Evolutionary conservation across 2,113 vertebrate species (phyloP).

Genomic region (Apaloderma vittatum): DNA sequence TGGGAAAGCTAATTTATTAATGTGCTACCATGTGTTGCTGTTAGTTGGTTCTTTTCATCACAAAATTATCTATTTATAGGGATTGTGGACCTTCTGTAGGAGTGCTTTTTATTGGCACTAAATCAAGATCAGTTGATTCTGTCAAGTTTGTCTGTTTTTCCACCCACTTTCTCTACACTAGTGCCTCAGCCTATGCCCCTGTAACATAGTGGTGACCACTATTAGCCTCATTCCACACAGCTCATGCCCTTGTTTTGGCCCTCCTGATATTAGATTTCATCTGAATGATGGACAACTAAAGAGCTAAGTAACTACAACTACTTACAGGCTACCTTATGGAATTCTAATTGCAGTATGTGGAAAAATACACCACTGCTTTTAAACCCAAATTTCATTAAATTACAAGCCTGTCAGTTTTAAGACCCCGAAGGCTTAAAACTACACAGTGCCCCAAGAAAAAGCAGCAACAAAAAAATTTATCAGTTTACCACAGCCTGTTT

Average conservation of each 20-base stretch:
- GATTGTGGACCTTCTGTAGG: background rate
- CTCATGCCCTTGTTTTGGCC: background rate
- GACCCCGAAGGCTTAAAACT: background rate
- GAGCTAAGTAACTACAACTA: background rate
- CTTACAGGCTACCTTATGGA: background rate
- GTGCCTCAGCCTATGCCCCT: background rate
- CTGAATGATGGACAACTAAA: background rate
- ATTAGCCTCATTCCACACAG: background rate
- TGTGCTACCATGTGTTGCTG: background rate
- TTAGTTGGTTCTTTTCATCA: background rate
- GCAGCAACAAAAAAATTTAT: background rate
- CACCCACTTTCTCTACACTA: background rate
- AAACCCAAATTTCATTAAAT: background rate
- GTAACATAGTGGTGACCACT: accelerated
- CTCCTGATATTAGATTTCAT: background rate
- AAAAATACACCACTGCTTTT: background rate
- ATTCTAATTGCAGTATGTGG: background rate
- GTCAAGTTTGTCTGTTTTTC: background rate
- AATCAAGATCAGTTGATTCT: background rate
- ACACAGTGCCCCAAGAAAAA: background rate
- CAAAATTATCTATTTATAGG: background rate
- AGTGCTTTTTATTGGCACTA: background rate
- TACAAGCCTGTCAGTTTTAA: background rate
- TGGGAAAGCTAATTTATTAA: background rate
- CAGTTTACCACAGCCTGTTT: background rate